Base-by-base conservation (phyloP, 2,797 vertebrate species). In the Adelosebastes latens region DNA sequence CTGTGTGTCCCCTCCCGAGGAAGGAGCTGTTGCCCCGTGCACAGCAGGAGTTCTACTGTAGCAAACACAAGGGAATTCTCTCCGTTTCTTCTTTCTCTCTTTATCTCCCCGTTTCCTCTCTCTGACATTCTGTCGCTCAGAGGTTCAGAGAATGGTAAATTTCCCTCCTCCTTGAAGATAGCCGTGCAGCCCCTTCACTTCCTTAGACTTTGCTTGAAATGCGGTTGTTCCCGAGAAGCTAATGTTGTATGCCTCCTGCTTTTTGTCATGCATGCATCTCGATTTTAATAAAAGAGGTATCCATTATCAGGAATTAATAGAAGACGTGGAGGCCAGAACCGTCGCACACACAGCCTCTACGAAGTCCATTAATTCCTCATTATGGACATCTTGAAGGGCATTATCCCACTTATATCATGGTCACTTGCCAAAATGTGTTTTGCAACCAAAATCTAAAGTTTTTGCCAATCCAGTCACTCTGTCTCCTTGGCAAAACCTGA, bases 41-140 rank as follows among this genome's bases (percentile, higher is more conserved):
- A 61, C 91, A 88, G 84, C 80, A 77, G 82, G 87, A 89, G 82
- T 83, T 72, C 74, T 55, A 11, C 79, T 74, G 5, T 27, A 39
- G 68, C 24, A 55, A 78, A 74, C 72, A 60, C 24, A 10, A 69
- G 61, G 73, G 75, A 76, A 70, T 46, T 71, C 83, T 78, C 82
- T 67, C 29, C 46, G 77, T 77, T 67, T 67, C 61, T 52, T 59
- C 29, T 18, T 14, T 36, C 70, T 80, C 71, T 82, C 75, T 74
- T 56, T 49, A 73, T 67, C 70, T 56, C 71, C 42, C 27, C 8
- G 6, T 58, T 72, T 72, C 65, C 67, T 67, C 39, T 66, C 10
- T 12, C 34, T 81, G 63, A 83, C 67, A 71, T 64, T 77, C 63
- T 74, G 61, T 72, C 58, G 49, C 81, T 83, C 53, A 14, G 18